Base-by-base conservation (phyloP, 2,113 vertebrate genomes). In the Chaetodon trifascialis region DNA sequence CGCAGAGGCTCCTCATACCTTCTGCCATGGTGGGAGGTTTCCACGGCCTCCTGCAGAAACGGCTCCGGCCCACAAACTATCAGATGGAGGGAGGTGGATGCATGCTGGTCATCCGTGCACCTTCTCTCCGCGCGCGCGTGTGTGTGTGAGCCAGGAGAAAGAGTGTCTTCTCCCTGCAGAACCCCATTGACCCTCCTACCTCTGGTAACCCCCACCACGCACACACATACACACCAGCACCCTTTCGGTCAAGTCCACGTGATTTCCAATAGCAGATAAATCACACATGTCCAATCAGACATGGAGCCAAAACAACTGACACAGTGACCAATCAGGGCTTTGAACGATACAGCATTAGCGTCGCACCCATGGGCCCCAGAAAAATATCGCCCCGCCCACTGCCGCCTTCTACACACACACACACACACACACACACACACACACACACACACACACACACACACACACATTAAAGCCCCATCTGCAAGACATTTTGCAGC, bases 231-330 rank as follows among this genome's bases (percentile, higher is more conserved):
- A 59, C 56, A 68, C 55, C 36, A 11, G 8, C 58, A 59, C 66
- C 30, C 80, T 88, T 91, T 85, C 69, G 81, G 73, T 92, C 92
- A 90, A 91, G 88, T 92, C 93, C 93, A 94, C 94, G 93, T 93
- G 95, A 95, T 88, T 76, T 92, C 87, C 90, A 91, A 85, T 93
- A 80, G 85, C 86, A 88, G 92, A 95, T 93, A 95, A 92, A 95
- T 95, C 93, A 95, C 92, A 94, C 95, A 95, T 93, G 77, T 95
- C 95, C 95, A 91, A 81, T 69, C 67, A 85, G 81, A 93, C 83
- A 84, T 80, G 92, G 87, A 76, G 55, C 11, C 64, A 38, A 64
- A 63, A 75, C 65, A 92, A 91, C 88, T 88, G 84, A 76, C 80
- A 56, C 54, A 80, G 81, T 80, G 87, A 84, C 95, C 95, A 96